Conservation (phyloP, 2,888 invertebrate species). For the Ditylenchus weischeri region DNA sequence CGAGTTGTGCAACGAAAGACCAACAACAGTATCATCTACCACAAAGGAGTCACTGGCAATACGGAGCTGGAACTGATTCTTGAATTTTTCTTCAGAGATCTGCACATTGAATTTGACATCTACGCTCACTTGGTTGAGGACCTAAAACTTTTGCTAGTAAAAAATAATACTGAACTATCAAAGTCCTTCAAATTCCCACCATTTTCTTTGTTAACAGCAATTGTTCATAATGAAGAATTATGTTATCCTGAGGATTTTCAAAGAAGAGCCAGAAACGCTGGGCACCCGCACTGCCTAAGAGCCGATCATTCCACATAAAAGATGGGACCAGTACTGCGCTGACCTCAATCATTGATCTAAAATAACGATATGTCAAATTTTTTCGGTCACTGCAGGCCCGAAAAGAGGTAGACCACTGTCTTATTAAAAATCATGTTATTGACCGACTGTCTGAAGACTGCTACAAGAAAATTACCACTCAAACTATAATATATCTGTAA, state of each 20-base stretch:
- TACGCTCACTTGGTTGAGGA: slow-evolving; percentile 19
- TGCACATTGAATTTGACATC: slow-evolving; percentile 91
- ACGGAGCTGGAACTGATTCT: slow-evolving; percentile 76
- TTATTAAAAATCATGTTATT: too few relatives aligned
- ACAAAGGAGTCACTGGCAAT: slow-evolving; percentile 73
- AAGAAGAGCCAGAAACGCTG: slow-evolving; percentile 97
- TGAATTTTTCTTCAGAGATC: slow-evolving; percentile 77
- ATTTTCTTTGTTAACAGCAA: slow-evolving; percentile 79
- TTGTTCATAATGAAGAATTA: slow-evolving; percentile 91
- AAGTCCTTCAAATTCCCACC: slow-evolving; percentile 60
- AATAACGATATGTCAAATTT: slow-evolving; percentile 3
- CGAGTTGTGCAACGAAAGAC: slow-evolving; percentile 74
- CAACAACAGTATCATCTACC: slow-evolving; percentile 64
- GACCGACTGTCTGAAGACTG: too few relatives aligned
- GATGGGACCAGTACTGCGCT: slow-evolving; percentile 64
- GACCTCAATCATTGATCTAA: slow-evolving; percentile 60
- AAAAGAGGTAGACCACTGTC: too few relatives aligned
- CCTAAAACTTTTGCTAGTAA: slow-evolving; percentile 2
- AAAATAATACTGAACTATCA: slow-evolving; percentile 8
- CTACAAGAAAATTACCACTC: too few relatives aligned
- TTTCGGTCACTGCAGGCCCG: too few relatives aligned
- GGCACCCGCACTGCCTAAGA: slow-evolving; percentile 74
- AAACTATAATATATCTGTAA: too few relatives aligned
- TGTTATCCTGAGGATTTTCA: slow-evolving; percentile 87
- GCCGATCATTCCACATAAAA: slow-evolving; percentile 61